phyloP scores from a whole-genome alignment of 1,140 invertebrate genomes.

The Caenorhabditis latens region DNA sequence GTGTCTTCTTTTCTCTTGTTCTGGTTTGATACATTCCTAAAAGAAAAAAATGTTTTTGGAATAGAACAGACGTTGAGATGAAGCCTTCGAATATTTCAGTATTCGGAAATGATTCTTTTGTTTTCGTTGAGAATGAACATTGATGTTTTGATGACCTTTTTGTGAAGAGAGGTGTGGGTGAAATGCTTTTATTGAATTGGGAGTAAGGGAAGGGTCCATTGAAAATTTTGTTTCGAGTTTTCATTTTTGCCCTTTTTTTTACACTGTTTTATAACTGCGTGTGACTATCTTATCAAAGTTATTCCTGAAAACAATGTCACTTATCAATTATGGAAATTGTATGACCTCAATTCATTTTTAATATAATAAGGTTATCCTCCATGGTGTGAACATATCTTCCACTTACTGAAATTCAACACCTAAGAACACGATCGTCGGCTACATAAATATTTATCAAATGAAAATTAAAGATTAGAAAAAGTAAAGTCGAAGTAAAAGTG shows the following conservation, averaged over 20 bases:
- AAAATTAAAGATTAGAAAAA: no score
- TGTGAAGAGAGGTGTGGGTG: neutral
- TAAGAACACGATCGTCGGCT: no score
- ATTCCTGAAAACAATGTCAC: no score
- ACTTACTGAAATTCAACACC: no score
- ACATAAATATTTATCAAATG: no score
- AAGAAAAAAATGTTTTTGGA: neutral
- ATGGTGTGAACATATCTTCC: no score
- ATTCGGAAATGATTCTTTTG: neutral
- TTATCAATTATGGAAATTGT: no score
- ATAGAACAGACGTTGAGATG: neutral
- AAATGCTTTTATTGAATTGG: constrained; percentile 12
- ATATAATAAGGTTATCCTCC: no score
- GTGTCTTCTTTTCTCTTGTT: neutral
- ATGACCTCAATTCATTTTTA: no score
- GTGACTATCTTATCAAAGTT: no score
- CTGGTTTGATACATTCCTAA: neutral
- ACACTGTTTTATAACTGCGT: no score
- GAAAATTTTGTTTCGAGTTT: neutral
- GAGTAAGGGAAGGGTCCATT: neutral
- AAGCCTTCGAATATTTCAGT: neutral
- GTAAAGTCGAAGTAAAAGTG: no score
- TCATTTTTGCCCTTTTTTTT: neutral
- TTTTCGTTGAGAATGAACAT: constrained; percentile 22
- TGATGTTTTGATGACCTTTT: constrained; percentile 40